A percentile compares a stretch with the other conserved stretches of the same genome.
phyloP scores from a whole-genome alignment of 2,113 vertebrate genomes.

The Reinhardtius hippoglossoides region DNA sequence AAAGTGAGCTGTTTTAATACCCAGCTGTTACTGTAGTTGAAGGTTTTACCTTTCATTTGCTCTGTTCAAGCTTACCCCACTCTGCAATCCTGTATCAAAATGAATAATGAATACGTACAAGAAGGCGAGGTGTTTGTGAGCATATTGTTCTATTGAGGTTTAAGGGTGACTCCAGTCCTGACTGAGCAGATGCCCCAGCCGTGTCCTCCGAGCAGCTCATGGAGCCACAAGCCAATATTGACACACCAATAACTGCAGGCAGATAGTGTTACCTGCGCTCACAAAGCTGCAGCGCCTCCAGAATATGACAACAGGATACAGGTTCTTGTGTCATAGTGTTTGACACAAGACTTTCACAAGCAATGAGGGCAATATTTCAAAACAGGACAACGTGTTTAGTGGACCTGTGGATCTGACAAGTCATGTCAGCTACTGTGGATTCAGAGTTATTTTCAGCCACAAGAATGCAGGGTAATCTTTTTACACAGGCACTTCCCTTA shows the following conservation, averaged over 20 bases:
- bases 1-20: no score
- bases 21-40: no score
- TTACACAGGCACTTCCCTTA: conserved; percentile 12
- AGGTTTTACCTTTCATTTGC: not conserved
- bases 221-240: conserved; percentile 70
- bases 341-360: conserved; percentile 51
- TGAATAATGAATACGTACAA: not conserved
- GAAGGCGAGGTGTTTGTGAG: not conserved
- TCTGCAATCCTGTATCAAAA: not conserved
- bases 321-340: conserved; percentile 7
- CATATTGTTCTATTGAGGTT: conserved; percentile 4
- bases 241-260: conserved; percentile 62
- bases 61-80: not conserved
- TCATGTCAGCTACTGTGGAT: not conserved
- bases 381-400: conserved; percentile 1
- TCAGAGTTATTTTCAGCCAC: conserved; percentile 8
- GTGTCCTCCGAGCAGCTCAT: conserved; percentile 39
- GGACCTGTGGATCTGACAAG: not conserved
- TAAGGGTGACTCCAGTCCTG: conserved; percentile 1
- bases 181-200: conserved; percentile 53
- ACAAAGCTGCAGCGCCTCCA: no score
- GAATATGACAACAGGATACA: not conserved
- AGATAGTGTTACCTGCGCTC: conserved; percentile 28
- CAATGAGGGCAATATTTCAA: conserved; percentile 29
- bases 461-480: conserved; percentile 16